phyloP scores from a whole-genome alignment of 2,113 vertebrate species.

The Puntigrus tetrazona region DNA sequence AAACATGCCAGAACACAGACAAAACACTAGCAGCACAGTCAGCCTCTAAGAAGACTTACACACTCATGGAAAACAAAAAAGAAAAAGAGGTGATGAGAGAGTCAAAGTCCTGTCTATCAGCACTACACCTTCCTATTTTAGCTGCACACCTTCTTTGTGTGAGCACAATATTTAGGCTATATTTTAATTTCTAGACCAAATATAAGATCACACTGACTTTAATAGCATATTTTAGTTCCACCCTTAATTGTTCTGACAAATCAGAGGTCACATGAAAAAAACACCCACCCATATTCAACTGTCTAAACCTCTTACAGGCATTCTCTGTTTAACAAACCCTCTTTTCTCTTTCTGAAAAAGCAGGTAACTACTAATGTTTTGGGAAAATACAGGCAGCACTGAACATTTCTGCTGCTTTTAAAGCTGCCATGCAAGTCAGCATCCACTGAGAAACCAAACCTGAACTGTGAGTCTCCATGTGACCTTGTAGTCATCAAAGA shows the following conservation, averaged over 20 bases:
- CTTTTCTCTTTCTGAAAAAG: neutral
- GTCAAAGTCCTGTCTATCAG: slow-evolving; percentile 2
- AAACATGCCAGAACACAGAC: slow-evolving; percentile 12
- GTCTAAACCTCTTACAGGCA: neutral
- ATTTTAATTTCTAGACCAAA: neutral
- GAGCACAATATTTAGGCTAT: neutral
- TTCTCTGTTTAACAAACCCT: neutral
- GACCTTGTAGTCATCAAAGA: slow-evolving; percentile 10
- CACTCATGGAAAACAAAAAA: neutral
- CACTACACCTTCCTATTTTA: neutral
- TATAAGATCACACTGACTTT: neutral
- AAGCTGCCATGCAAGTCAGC: neutral
- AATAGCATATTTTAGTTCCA: neutral
- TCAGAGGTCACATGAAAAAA: neutral
- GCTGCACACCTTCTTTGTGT: neutral
- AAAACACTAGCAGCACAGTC: slow-evolving; percentile 18
- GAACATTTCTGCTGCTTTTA: neutral
- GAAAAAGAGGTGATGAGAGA: neutral
- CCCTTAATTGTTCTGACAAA: neutral
- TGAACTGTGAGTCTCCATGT: slow-evolving; percentile 3
- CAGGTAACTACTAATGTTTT: neutral
- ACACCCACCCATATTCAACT: neutral
- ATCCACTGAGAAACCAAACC: neutral
- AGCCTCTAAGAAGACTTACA: neutral
- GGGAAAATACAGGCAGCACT: neutral